These are phyloP conservation scores for Platorchestia sp. DNA, from an alignment of 1,140 invertebrate genomes.

Conservation along the genomic window DNA sequence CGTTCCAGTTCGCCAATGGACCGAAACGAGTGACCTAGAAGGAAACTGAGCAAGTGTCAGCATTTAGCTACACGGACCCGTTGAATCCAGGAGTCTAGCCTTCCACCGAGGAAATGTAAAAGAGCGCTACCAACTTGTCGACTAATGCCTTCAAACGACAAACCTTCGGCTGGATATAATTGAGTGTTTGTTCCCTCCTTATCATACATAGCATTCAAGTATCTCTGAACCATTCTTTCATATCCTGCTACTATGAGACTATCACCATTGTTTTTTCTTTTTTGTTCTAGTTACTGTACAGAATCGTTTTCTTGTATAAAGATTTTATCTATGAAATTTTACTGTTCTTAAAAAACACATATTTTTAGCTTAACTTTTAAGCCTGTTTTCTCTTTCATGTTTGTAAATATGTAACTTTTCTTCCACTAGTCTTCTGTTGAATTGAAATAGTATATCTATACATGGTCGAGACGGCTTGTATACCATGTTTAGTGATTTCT, in stretches of 20 bases:
- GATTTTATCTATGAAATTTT: conserved; percentile 56
- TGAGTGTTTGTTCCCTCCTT: conserved; percentile 26
- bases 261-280: conserved; percentile 52
- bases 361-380: conserved; percentile 52
- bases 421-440: conserved; percentile 54
- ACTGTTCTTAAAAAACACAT: conserved; percentile 56
- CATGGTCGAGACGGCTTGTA: conserved; percentile 46
- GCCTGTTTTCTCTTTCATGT: conserved; percentile 55
- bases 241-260: conserved; percentile 53
- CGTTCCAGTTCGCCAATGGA: not conserved
- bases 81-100: not conserved
- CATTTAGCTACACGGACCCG: not conserved
- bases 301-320: conserved; percentile 54
- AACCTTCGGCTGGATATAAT: not conserved
- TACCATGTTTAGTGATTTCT: conserved; percentile 47
- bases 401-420: conserved; percentile 50
- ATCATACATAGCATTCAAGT: conserved; percentile 40
- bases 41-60: not conserved
- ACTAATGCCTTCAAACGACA: not conserved
- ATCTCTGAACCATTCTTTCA: conserved; percentile 54
- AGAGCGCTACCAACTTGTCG: not conserved
- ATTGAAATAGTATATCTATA: conserved; percentile 51
- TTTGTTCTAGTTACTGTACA: conserved; percentile 53
- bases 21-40: not conserved
- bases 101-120: not conserved